Evolutionary conservation across 2,888 invertebrate genomes (phyloP), one percentile per base, ranked within the genome.

Genomic region (Ophion slaviceki): DNA sequence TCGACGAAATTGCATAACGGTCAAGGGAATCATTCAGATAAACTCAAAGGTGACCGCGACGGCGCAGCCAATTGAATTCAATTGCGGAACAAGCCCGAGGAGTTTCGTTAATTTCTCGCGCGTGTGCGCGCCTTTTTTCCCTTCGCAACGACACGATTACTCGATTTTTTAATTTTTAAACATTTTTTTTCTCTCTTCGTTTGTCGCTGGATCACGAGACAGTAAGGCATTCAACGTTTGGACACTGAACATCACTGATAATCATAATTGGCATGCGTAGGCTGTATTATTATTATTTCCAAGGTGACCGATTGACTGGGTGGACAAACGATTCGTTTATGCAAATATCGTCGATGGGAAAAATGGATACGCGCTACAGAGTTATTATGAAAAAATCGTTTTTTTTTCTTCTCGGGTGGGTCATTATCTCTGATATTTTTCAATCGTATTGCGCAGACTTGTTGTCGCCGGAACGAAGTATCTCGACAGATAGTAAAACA

Each of bases 1-100:
- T 72, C 71, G 79, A 67, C 75, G 61, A 76, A 80, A 85, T 76
- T 82, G 67, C 79, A 76, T 62, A 36, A 45, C 66, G 74, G 53
- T 59, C 68, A 28, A 24, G 70, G 36, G 36, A 53, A 80, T 75
- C 70, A 62, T 72, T 85, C 75, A 62, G 61, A 40, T 20, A 71
- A 66, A 76, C 67, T 76, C 36, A 71, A 82, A 82, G 79, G 64
- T 81, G 71, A 82, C 79, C 82, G 75, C 59, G 70, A 28, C 59
- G 59, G 45, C 14, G 45, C 57, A 70, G 79, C 66, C 79, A 82
- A 85, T 85, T 85, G 80, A 53, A 72, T 71, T 75, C 74, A 85
- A 85, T 82, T 82, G 71, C 40, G 28, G 40, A 45, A 53, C 64
- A 67, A 59, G 32, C 57, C 32, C 24, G 20, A 75, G 36, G 74